Percentiles rank a stretch among this genome's conserved stretches.
phyloP scores from a whole-genome alignment of 2,113 vertebrate genomes.

The Centropristis striata region DNA sequence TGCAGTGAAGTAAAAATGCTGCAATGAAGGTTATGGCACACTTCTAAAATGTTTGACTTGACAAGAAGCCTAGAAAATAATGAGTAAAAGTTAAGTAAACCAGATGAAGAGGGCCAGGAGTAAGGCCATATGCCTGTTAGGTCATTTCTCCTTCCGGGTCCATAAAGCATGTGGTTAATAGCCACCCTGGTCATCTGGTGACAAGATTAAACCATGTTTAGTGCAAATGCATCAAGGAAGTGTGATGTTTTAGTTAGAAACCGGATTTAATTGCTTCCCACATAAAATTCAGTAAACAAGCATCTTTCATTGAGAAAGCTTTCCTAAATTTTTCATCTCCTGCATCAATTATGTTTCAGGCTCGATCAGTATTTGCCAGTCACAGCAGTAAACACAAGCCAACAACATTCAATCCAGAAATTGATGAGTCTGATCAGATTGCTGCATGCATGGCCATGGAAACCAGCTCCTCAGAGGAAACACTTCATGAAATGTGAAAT shows the following conservation, averaged over 20 bases:
- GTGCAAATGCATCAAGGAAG: not conserved
- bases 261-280: conserved; percentile 6
- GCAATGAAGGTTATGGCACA: not conserved
- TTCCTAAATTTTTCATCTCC: conserved; percentile 34
- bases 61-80: not conserved
- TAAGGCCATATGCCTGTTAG: not conserved
- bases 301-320: conserved; percentile 15
- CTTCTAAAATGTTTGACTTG: not conserved
- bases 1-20: not conserved
- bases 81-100: not conserved
- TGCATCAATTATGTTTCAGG: conserved; percentile 30
- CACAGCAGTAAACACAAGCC: conserved; percentile 35
- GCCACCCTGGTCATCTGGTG: not conserved
- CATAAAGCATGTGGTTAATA: not conserved
- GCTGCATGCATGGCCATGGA: conserved; percentile 25
- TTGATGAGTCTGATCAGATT: conserved; percentile 44
- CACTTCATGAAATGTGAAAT: conserved; percentile 14
- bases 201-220: not conserved
- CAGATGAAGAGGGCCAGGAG: not conserved
- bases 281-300: conserved; percentile 29
- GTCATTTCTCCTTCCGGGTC: not conserved
- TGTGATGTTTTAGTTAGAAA: not conserved
- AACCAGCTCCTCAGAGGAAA: conserved; percentile 25
- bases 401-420: conserved; percentile 28
- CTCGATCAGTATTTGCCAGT: conserved; percentile 21